These are phyloP conservation scores for Tetramorium alpestre DNA, from an alignment of 1,140 invertebrate species.

Conservation along the genomic window DNA sequence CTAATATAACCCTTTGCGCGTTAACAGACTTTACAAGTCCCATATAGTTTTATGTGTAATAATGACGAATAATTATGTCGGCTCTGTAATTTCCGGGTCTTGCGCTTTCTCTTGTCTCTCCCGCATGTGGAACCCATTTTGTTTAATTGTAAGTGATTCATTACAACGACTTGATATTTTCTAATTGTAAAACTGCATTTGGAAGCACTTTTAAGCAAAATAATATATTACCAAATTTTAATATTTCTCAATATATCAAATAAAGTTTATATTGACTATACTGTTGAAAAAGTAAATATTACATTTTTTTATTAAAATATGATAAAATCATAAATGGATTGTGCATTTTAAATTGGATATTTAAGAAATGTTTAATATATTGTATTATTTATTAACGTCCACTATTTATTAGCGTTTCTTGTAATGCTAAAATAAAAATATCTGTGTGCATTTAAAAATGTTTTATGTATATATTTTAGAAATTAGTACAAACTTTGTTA, in stretches of 20 bases:
- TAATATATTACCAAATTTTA: neutral
- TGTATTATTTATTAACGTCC: neutral
- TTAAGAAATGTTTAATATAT: neutral
- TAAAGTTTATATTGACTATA: neutral
- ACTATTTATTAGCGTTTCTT: neutral
- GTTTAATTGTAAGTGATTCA: neutral
- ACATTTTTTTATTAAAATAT: neutral
- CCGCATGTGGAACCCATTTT: neutral
- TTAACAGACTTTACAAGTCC: constrained; percentile 11
- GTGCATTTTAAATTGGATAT: neutral
- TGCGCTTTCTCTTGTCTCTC: neutral
- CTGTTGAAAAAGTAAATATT: neutral
- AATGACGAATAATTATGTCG: constrained; percentile 42
- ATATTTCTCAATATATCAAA: neutral
- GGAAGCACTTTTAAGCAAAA: neutral
- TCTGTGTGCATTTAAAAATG: neutral
- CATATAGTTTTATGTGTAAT: constrained; percentile 11
- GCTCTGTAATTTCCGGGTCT: constrained; percentile 33
- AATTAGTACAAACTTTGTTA: constrained; percentile 24
- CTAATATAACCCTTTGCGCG: neutral
- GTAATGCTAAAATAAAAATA: constrained; percentile 9
- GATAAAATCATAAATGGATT: neutral
- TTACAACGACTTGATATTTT: neutral
- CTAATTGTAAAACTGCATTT: neutral
- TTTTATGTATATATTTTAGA: neutral